phyloP scores from a whole-genome alignment of 2,113 vertebrate species.

The Amblyopsis rosae region DNA sequence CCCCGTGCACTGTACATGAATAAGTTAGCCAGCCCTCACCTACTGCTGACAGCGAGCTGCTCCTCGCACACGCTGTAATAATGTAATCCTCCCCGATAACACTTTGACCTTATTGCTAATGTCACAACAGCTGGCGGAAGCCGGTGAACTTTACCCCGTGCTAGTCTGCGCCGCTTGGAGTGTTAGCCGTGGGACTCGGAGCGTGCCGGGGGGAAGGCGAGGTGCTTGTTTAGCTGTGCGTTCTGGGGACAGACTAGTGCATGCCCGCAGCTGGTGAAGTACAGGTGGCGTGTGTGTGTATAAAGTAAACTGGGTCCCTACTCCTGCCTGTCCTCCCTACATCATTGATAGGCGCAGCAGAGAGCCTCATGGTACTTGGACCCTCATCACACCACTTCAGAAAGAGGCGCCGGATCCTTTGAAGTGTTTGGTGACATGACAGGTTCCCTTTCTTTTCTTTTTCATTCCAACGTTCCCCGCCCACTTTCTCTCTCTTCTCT shows the following conservation, averaged over 20 bases:
- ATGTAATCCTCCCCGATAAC: slow-evolving; percentile 61
- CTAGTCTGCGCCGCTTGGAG: slow-evolving; percentile 55
- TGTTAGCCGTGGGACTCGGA: slow-evolving; percentile 60
- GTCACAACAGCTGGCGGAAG: slow-evolving; percentile 74
- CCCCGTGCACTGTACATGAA: slow-evolving; percentile 36
- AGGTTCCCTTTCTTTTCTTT: slow-evolving; percentile 79
- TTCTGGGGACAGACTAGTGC: slow-evolving; percentile 53
- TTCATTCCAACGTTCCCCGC: slow-evolving; percentile 77
- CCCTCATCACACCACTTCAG: slow-evolving; percentile 75
- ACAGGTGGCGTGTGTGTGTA: slow-evolving; percentile 54
- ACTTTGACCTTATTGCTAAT: slow-evolving; percentile 76
- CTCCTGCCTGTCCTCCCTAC: slow-evolving; percentile 25
- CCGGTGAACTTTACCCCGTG: slow-evolving; percentile 73
- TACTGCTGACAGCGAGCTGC: slow-evolving; percentile 26
- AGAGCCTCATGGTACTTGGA: slow-evolving; percentile 71
- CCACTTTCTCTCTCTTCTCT: slow-evolving; percentile 71
- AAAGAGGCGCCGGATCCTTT: slow-evolving; percentile 75
- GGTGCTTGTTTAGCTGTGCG: slow-evolving; percentile 59
- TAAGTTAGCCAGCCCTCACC: slow-evolving; percentile 30
- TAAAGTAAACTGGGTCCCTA: slow-evolving; percentile 59
- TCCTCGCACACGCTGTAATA: slow-evolving; percentile 42
- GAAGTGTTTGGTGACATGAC: slow-evolving; percentile 80
- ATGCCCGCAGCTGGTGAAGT: slow-evolving; percentile 52
- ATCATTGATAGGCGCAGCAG: slow-evolving; percentile 52
- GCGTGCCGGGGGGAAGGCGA: slow-evolving; percentile 45